Evolutionary conservation across 2,888 invertebrate species (phyloP), one percentile per base, ranked within the genome.

Genomic region (Andricus quercusramuli): DNA sequence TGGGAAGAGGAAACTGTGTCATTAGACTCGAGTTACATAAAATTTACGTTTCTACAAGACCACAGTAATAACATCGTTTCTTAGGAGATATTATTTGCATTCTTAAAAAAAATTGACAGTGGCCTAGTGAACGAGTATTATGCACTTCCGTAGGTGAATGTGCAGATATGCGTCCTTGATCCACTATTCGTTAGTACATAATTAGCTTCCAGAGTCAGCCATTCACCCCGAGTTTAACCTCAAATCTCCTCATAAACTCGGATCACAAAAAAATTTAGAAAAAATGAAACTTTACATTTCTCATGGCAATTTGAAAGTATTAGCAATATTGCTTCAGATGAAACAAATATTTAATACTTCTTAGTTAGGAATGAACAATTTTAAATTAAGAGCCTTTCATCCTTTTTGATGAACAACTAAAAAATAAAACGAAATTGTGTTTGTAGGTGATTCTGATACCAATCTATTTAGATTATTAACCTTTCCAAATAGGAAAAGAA

Each of bases 101-200:
- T 67, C 37, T 41, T 67, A 13, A 41, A 67, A 67, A 66, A 67
- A 67, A 67, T 67, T 67, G 67, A 67, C 67, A 67, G 67, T 67
- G 67, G 67, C 67, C 67, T 67, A 67, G 67, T 67, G 65, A 37
- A 37, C 65, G 65, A 67, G 32, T 67, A 67, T 67, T 67, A 41
- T 41, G 41, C 11, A 37, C 22, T 62, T 62, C 62, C 37, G 67
- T 67, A 22, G 37, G 67, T 67, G 67, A 67, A 67, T 67, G 67
- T 67, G 41, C 67, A 41, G 5, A 67, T 11, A 22, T 66, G 11
- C 67, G 67, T 67, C 67, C 67, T 67, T 67, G 67, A 20, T 67
- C 67, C 20, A 67, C 67, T 67, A n/a, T 65, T 65, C 29, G 8
- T 65, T n/a, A 29, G 62, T 17, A 29, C 56, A 56, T 22, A 56